Evolutionary conservation across 2,113 vertebrate genomes (phyloP), one percentile per base, ranked within the genome.

Genomic region (Oreotrochilus melanogaster): DNA sequence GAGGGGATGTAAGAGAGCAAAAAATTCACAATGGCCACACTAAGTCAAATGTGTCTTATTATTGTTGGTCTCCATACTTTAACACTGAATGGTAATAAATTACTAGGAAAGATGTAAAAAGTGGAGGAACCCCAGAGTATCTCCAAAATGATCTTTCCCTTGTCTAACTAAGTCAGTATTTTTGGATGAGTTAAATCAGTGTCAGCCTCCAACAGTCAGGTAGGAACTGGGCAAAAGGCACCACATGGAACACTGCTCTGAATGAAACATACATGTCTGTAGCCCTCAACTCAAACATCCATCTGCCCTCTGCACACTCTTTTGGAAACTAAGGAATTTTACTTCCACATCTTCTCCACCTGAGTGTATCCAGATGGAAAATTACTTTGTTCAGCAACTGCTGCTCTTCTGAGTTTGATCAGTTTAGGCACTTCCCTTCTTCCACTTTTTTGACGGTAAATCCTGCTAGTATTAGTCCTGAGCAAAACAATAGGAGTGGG

Each of bases 181-280:
- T 80, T 75, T 75, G 23, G 10, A 43, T 33, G 8, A 25, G 9
- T 42, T 14, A 67, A 60, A 60, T 42, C 17, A 64, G 0, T 6
- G 31, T 39, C 9, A n/a, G 2, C 6, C 18, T 72, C 58, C 54
- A 69, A 56, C 8, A 48, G 18, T 7, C 1, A 2, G 23, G 27
- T 39, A 69, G n/a, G 8, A 83, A 37, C 7, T 15, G 18, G 35
- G 7, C 9, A 57, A 76, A 58, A 62, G 8, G 7, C 19, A 28
- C 9, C 1, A 0, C 16, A 11, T 0, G 1, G 27, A 80, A 39
- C 4, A 18, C 10, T 57, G 2, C 42, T 69, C 39, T 79, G n/a
- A 69, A 83, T 61, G 4, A 53, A 64, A 57, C 64, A 37, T 51
- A 21, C 3, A 13, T 25, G 5, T 18, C 14, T 53, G 6, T 39